These are phyloP conservation scores for Bursaphelenchus mucronatus DNA, from an alignment of 1,140 invertebrate genomes.

Conservation along the genomic window DNA sequence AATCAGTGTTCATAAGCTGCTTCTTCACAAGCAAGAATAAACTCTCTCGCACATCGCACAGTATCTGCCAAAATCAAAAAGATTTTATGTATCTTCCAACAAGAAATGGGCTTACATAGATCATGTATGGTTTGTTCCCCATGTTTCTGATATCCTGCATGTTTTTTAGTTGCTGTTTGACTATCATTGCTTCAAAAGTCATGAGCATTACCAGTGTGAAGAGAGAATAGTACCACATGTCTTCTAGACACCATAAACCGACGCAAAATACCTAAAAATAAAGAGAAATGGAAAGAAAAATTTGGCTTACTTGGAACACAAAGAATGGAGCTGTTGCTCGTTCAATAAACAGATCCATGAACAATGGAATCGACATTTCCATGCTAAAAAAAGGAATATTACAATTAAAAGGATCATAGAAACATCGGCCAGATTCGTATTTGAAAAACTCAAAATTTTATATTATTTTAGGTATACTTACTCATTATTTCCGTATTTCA, in stretches of 20 bases:
- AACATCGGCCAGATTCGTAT: not conserved
- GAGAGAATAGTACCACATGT: conserved; percentile 74
- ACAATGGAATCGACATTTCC: conserved; percentile 87
- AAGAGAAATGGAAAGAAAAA: conserved; percentile 25
- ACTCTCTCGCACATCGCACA: too few species aligned
- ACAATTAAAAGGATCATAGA: not conserved
- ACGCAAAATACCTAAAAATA: conserved; percentile 87
- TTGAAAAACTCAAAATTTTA: conserved; percentile 15
- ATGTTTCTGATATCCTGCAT: conserved; percentile 99
- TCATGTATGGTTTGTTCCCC: conserved; percentile 91
- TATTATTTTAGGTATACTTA: conserved; percentile 20
- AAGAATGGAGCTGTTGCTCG: conserved; percentile 97
- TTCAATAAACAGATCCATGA: conserved; percentile 91
- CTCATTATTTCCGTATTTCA: conserved; percentile 54
- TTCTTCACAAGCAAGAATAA: conserved; percentile 4
- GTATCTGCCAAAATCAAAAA: not conserved
- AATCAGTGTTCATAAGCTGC: conserved; percentile 20
- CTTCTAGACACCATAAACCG: conserved; percentile 93
- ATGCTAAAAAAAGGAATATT: conserved; percentile 66
- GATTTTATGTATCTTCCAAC: too few species aligned
- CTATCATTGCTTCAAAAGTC: conserved; percentile 93
- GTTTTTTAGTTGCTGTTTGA: conserved; percentile 93
- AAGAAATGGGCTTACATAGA: conserved; percentile 71
- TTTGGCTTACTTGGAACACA: conserved; percentile 69
- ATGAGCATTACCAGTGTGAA: conserved; percentile 96